Evolutionary conservation across 1,140 invertebrate species (phyloP).

Genomic region (Psix sp.): DNA sequence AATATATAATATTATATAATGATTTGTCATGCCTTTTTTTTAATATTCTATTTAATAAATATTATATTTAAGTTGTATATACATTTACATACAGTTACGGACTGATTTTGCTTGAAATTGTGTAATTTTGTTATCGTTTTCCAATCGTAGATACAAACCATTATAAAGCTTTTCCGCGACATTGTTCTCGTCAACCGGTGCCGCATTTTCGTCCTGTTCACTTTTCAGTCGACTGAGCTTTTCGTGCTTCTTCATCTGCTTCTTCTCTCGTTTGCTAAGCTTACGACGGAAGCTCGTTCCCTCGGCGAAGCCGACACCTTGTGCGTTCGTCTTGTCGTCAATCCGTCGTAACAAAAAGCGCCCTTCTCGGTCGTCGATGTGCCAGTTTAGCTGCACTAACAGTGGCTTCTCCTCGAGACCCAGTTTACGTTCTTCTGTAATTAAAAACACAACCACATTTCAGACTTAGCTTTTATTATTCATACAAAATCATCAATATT

Average conservation of each 20-base stretch:
- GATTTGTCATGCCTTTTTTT: too few relatives aligned
- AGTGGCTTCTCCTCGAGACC: conserved; percentile 94
- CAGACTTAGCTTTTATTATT: background rate
- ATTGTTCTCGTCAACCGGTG: conserved; percentile 87
- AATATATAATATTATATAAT: too few relatives aligned
- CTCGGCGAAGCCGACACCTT: conserved; percentile 79
- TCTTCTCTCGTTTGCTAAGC: conserved; percentile 98
- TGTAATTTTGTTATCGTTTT: too few relatives aligned
- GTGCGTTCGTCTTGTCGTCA: conserved; percentile 85
- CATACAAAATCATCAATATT: background rate
- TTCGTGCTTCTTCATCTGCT: conserved; percentile 98
- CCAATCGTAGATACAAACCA: conserved; percentile 75
- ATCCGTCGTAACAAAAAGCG: conserved; percentile 94
- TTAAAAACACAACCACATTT: conserved; percentile 18
- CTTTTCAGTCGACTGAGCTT: conserved; percentile 91
- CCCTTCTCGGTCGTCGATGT: conserved; percentile 97
- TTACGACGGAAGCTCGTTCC: conserved; percentile 89
- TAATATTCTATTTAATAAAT: too few relatives aligned
- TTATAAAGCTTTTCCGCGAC: conserved; percentile 96
- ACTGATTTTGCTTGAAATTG: background rate
- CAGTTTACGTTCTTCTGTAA: conserved; percentile 91
- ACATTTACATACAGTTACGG: background rate
- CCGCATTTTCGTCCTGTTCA: conserved; percentile 81
- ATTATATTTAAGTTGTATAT: too few relatives aligned
- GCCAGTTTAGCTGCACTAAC: conserved; percentile 99